Percentiles rank a stretch among this genome's conserved stretches.
phyloP scores from a whole-genome alignment of 2,113 vertebrate genomes.

The Emydura subglobosa region DNA sequence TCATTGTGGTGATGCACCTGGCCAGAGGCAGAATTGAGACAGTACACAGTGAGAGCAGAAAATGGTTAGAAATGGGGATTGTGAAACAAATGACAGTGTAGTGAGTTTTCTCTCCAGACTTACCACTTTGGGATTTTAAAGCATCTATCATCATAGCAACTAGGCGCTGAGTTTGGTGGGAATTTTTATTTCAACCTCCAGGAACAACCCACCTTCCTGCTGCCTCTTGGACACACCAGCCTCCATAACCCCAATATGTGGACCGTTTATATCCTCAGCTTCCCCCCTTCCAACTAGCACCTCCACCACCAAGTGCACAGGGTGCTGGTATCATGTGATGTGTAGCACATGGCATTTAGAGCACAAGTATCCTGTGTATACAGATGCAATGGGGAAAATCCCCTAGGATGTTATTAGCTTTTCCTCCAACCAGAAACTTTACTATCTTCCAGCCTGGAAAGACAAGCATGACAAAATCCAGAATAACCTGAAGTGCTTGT shows the following conservation, averaged over 20 bases:
- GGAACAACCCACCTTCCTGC: background rate
- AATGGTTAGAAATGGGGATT: background rate
- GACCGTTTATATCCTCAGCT: background rate
- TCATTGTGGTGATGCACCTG: background rate
- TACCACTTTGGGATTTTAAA: background rate
- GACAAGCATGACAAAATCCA: constrained; percentile 24
- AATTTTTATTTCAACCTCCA: background rate
- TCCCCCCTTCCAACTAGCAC: background rate
- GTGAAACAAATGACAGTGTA: background rate
- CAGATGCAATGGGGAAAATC: constrained; percentile 48
- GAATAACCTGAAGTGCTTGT: background rate
- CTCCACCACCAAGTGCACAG: too few relatives aligned
- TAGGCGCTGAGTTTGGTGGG: background rate
- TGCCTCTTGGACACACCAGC: background rate
- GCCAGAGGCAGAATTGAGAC: background rate
- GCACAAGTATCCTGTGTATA: background rate
- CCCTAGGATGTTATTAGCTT: constrained; percentile 41
- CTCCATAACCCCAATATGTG: background rate
- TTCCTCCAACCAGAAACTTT: constrained; percentile 6
- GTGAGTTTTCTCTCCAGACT: background rate
- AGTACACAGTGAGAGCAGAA: background rate
- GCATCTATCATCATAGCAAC: background rate
- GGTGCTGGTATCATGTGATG: background rate
- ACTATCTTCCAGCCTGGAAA: background rate
- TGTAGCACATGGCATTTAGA: background rate